Percentiles rank a stretch among this genome's conserved stretches.
phyloP scores from a whole-genome alignment of 2,888 invertebrate genomes.

The Lydus trimaculatus region DNA sequence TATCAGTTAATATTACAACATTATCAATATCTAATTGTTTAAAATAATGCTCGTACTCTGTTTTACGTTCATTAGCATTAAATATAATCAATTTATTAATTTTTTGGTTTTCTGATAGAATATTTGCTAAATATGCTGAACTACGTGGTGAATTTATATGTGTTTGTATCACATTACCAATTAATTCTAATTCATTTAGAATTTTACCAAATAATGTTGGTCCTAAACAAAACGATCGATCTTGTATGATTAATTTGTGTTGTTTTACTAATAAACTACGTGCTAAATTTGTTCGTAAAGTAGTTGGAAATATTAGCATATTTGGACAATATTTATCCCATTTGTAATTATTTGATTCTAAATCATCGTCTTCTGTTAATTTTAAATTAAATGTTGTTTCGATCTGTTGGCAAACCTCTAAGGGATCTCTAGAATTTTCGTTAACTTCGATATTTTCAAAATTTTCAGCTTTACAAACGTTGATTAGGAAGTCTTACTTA shows the following conservation, averaged over 20 bases:
- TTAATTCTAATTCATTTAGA: constrained; percentile 69
- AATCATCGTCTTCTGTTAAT: constrained; percentile 38
- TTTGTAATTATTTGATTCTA: constrained; percentile 49
- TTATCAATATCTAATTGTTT: constrained; percentile 72
- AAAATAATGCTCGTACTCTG: constrained; percentile 74
- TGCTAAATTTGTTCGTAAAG: constrained; percentile 64
- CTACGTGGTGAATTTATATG: constrained; percentile 82
- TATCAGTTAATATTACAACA: constrained; percentile 62
- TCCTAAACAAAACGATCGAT: constrained; percentile 81
- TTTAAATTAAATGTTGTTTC: constrained; percentile 46
- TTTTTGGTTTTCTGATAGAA: constrained; percentile 67
- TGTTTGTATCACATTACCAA: constrained; percentile 80
- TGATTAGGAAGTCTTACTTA: too few species aligned
- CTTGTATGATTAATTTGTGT: constrained; percentile 69
- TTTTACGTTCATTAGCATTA: constrained; percentile 66
- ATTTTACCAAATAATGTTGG: constrained; percentile 78
- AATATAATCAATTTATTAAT: constrained; percentile 69
- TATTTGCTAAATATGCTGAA: constrained; percentile 78
- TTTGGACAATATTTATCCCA: constrained; percentile 63
- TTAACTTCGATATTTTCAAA: neutral
- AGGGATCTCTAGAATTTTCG: neutral
- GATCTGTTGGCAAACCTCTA: constrained; percentile 40
- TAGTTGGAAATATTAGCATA: constrained; percentile 65
- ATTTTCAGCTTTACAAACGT: too few species aligned
- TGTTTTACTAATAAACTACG: constrained; percentile 65